Conservation (phyloP, 1,140 invertebrate genomes). For the Penaeus japonicus region DNA sequence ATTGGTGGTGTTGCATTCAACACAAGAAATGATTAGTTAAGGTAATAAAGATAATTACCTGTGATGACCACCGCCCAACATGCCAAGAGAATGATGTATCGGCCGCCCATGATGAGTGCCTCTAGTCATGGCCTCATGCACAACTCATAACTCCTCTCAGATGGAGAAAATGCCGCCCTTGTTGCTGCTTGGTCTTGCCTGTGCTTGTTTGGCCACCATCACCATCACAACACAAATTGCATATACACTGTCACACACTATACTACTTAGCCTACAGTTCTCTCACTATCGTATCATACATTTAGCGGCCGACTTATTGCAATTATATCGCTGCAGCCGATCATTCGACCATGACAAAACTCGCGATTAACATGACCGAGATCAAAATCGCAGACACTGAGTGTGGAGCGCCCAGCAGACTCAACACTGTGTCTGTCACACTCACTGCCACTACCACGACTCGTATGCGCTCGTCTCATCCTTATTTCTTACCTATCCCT, state of each 20-base stretch:
- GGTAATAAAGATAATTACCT: not conserved
- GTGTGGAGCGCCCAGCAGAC: constrained; percentile 27
- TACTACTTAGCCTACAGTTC: constrained; percentile 6
- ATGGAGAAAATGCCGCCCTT: constrained; percentile 21
- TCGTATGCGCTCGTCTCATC: not conserved
- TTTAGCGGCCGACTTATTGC: constrained; percentile 18
- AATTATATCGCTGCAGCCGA: constrained; percentile 38
- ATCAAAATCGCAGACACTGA: not conserved
- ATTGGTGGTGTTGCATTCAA: not conserved
- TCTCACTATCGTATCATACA: constrained; percentile 19
- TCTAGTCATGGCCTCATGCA: constrained; percentile 40
- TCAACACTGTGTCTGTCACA: constrained; percentile 39
- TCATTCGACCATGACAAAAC: not conserved
- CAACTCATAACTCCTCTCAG: not conserved
- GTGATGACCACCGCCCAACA: constrained; percentile 2
- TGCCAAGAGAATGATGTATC: constrained; percentile 26
- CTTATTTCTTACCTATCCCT: not conserved
- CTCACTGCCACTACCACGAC: constrained; percentile 16
- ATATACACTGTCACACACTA: not conserved
- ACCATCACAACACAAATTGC: constrained; percentile 38
- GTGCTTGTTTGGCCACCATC: constrained; percentile 37
- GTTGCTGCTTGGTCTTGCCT: not conserved
- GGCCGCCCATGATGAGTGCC: constrained; percentile 22
- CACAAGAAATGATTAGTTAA: not conserved
- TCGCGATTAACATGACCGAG: constrained; percentile 23